A percentile compares a stretch with the other conserved stretches of the same genome.
Conservation (phyloP, 2,113 vertebrate species). For the Aldabrachelys gigantea region DNA sequence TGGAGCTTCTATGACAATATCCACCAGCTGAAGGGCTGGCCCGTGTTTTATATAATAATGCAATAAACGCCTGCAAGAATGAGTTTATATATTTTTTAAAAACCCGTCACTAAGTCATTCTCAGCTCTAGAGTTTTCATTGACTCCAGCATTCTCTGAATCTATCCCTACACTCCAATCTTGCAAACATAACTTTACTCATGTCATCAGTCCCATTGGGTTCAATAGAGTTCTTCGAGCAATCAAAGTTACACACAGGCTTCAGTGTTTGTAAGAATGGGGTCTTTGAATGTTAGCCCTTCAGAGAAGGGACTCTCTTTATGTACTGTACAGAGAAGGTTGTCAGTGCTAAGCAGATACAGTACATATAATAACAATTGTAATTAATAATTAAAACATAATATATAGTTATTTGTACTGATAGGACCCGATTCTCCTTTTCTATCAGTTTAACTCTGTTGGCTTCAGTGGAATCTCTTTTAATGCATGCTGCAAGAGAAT, state of each 20-base stretch:
- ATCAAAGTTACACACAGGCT: neutral
- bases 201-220: neutral
- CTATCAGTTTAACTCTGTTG: neutral
- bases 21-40: neutral
- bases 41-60: neutral
- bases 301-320: neutral
- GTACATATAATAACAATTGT: neutral
- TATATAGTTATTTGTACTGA: neutral
- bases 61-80: neutral
- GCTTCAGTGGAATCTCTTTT: neutral
- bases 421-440: conserved; percentile 18
- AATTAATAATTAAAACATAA: neutral
- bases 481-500: neutral
- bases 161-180: neutral
- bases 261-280: neutral
- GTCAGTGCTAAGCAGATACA: neutral
- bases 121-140: neutral
- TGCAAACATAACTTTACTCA: neutral
- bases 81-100: neutral
- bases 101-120: neutral
- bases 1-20: neutral
- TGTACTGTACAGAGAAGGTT: neutral
- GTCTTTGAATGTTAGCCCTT: neutral
- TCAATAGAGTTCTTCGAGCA: neutral
- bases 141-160: neutral